These are phyloP conservation scores for Diaprepes abbreviatus DNA, from an alignment of 2,888 invertebrate genomes.

Conservation along the genomic window DNA sequence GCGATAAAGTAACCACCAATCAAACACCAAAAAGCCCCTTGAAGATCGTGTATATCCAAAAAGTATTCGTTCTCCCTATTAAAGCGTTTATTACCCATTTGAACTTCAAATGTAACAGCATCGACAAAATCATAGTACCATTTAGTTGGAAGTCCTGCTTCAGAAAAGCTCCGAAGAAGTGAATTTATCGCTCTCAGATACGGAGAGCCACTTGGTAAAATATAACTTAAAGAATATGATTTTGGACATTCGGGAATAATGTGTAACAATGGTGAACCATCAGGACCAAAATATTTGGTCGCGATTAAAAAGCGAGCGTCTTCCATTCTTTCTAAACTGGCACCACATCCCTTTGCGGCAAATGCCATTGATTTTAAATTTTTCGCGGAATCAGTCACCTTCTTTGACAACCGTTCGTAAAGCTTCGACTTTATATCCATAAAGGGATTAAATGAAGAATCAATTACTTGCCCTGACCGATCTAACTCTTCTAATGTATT, in stretches of 20 bases:
- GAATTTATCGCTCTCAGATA: conserved; percentile 63
- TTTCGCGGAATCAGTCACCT: neutral
- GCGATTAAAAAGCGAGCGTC: conserved; percentile 58
- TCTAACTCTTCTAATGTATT: conserved; percentile 65
- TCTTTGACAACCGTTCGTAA: conserved; percentile 32
- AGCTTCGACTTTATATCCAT: conserved; percentile 35
- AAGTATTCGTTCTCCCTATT: neutral
- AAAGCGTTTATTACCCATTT: neutral
- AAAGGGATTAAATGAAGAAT: conserved; percentile 58
- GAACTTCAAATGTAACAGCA: neutral
- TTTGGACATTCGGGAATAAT: conserved; percentile 67
- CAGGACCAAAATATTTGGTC: conserved; percentile 56
- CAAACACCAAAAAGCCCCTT: conserved; percentile 6
- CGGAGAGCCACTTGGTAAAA: conserved; percentile 66
- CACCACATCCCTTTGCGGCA: neutral
- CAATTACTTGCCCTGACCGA: conserved; percentile 63
- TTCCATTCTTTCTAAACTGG: neutral
- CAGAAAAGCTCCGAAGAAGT: conserved; percentile 59
- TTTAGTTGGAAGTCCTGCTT: conserved; percentile 63
- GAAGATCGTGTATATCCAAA: neutral
- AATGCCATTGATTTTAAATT: neutral
- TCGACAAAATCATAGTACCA: conserved; percentile 61
- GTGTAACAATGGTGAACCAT: conserved; percentile 65
- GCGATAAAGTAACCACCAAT: neutral
- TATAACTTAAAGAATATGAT: conserved; percentile 65